Percentiles rank a stretch among this genome's conserved stretches.
phyloP scores from a whole-genome alignment of 92 coral and sea anemone species.

The Siderastrea siderea region DNA sequence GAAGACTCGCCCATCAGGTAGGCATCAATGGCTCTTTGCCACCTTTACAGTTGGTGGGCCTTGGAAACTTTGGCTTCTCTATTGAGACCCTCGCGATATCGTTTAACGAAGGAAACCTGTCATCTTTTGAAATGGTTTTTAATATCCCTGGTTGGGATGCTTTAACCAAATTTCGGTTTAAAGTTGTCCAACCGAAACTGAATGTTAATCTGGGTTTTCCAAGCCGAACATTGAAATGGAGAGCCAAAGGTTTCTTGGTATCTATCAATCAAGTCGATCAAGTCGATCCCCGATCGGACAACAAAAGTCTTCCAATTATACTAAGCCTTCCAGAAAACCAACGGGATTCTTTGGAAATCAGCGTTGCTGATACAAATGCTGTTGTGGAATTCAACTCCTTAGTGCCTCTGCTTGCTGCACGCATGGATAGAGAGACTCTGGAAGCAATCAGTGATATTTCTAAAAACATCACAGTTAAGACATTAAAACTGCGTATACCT shows the following conservation, averaged over 20 bases:
- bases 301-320: conserved; percentile 38
- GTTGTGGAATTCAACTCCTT: not conserved
- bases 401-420: not conserved
- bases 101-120: conserved; percentile 40
- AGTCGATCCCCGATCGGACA: not conserved
- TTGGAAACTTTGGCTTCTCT: conserved; percentile 73
- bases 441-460: not conserved
- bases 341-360: conserved; percentile 14
- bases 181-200: conserved; percentile 54
- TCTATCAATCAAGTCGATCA: not conserved
- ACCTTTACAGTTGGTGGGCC: conserved; percentile 51
- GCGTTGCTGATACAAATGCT: not conserved
- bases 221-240: not conserved
- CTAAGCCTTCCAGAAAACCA: conserved; percentile 41
- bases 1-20: conserved; percentile 56
- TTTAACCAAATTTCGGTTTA: conserved; percentile 54
- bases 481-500: not conserved
- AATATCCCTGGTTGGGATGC: conserved; percentile 78
- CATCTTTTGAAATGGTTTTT: conserved; percentile 15
- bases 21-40: conserved; percentile 57
- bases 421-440: not conserved
- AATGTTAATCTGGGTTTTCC: not conserved
- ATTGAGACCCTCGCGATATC: conserved; percentile 41
- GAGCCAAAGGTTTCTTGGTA: conserved; percentile 41
- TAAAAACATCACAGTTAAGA: not conserved